Percentiles rank a stretch among this genome's conserved stretches.
Evolutionary conservation across 2,888 invertebrate genomes (phyloP).

Genomic region (Archips xylosteana): DNA sequence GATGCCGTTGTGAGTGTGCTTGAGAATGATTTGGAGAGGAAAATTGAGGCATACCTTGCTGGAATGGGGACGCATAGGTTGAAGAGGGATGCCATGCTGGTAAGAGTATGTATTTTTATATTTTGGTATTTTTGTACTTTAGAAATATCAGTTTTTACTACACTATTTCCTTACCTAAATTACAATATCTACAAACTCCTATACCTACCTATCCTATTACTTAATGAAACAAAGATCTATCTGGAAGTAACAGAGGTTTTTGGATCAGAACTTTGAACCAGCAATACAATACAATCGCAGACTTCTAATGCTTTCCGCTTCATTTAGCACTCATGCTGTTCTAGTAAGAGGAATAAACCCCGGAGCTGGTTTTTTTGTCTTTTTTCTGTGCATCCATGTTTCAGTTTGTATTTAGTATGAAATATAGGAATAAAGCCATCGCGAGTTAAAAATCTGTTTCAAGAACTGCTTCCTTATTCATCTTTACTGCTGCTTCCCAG

Average conservation of each 20-base stretch:
- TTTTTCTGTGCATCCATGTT: too few species aligned
- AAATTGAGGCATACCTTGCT: conserved; percentile 64
- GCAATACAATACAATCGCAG: neutral
- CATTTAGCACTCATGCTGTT: too few species aligned
- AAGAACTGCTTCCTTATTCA: neutral
- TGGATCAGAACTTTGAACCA: too few species aligned
- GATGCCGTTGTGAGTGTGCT: conserved; percentile 55
- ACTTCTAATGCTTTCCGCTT: too few species aligned
- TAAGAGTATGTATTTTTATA: conserved; percentile 53
- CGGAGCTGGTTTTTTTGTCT: too few species aligned
- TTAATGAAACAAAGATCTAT: too few species aligned
- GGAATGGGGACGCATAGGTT: conserved; percentile 58
- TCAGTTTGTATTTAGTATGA: too few species aligned
- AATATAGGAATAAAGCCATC: too few species aligned
- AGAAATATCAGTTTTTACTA: neutral
- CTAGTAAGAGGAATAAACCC: neutral
- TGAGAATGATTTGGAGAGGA: conserved; percentile 66
- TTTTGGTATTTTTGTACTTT: neutral
- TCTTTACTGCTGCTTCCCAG: neutral
- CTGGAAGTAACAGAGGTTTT: too few species aligned
- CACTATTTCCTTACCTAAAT: too few species aligned
- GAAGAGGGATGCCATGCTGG: conserved; percentile 78
- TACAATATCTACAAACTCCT: too few species aligned
- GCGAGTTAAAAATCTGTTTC: neutral
- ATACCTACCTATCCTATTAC: too few species aligned